A percentile compares a stretch with the other conserved stretches of the same genome.
These are phyloP conservation scores for Pammene fasciana DNA, from an alignment of 2,888 invertebrate genomes.

Conservation along the genomic window DNA sequence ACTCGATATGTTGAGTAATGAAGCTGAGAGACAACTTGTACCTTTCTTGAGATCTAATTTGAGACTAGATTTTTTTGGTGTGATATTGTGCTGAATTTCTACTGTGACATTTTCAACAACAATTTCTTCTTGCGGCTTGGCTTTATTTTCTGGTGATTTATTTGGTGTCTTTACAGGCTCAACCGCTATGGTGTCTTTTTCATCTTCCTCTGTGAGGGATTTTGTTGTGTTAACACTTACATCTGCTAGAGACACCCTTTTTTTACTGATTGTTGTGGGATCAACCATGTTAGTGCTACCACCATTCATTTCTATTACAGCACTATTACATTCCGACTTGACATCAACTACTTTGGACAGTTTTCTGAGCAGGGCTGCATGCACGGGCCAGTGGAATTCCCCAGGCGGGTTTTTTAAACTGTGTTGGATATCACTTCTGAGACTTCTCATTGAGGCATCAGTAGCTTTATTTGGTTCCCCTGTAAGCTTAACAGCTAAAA, in stretches of 20 bases:
- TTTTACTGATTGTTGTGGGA: slow-evolving; percentile 53
- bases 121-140: slow-evolving; percentile 57
- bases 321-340: slow-evolving; percentile 65
- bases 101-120: slow-evolving; percentile 77
- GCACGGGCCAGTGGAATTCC: slow-evolving; percentile 72
- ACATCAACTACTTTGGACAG: slow-evolving; percentile 77
- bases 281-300: slow-evolving; percentile 63
- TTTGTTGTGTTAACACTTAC: slow-evolving; percentile 75
- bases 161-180: slow-evolving; percentile 48
- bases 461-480: slow-evolving; percentile 77
- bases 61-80: slow-evolving; percentile 77
- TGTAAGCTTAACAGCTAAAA: slow-evolving; percentile 72
- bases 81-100: slow-evolving; percentile 79
- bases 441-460: slow-evolving; percentile 75
- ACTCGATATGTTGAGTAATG: slow-evolving; percentile 77
- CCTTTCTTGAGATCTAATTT: slow-evolving; percentile 77
- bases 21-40: slow-evolving; percentile 73
- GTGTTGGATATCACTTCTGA: slow-evolving; percentile 71
- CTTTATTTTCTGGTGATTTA: slow-evolving; percentile 52
- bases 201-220: slow-evolving; percentile 67
- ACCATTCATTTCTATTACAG: slow-evolving; percentile 70
- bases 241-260: slow-evolving; percentile 69
- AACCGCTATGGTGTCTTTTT: slow-evolving; percentile 51
- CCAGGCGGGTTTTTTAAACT: slow-evolving; percentile 59
- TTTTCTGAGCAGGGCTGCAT: slow-evolving; percentile 73